These are phyloP conservation scores for Acomys russatus DNA, from an alignment of 2,797 vertebrate genomes.

Conservation along the genomic window DNA sequence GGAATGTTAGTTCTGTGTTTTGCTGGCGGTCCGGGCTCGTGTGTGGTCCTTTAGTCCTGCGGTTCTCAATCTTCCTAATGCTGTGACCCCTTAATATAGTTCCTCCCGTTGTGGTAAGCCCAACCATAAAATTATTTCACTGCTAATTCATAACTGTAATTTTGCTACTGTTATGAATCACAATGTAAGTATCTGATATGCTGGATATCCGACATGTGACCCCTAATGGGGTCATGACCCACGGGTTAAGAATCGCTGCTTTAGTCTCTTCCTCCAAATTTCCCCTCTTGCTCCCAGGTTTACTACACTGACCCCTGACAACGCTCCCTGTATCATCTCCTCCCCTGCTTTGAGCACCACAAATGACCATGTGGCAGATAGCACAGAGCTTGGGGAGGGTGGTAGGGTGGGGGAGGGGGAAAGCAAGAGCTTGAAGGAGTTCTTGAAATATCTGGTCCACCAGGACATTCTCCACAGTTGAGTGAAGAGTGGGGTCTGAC, in stretches of 20 bases:
- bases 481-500: too few species aligned
- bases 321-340: not conserved
- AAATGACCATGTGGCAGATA: not conserved
- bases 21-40: not conserved
- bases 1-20: not conserved
- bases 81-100: not conserved
- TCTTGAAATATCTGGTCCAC: too few species aligned
- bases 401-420: fast-evolving
- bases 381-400: not conserved
- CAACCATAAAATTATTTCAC: not conserved
- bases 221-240: not conserved
- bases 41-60: not conserved
- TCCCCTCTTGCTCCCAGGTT: not conserved
- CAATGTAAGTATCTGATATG: not conserved
- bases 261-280: not conserved
- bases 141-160: not conserved
- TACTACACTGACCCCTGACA: not conserved
- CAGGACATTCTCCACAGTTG: too few species aligned
- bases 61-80: not conserved
- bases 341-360: not conserved
- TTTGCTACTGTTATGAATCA: not conserved
- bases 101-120: not conserved
- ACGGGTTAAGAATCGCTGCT: not conserved
- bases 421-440: fast-evolving
- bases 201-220: not conserved